Percentiles rank a stretch among this genome's conserved stretches.
phyloP scores from a whole-genome alignment of 1,140 invertebrate genomes.

The Megathymus violae region DNA sequence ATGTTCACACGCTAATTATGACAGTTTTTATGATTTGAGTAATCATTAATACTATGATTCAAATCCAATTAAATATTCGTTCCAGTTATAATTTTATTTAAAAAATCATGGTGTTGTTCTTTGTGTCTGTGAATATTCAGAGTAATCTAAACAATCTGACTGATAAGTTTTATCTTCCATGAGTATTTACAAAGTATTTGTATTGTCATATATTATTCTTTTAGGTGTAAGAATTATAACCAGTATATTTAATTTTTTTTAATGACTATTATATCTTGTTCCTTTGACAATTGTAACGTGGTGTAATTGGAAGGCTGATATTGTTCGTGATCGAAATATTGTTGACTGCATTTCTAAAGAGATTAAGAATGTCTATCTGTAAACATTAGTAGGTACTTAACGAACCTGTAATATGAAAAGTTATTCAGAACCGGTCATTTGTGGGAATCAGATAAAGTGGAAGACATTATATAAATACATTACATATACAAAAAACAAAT shows the following conservation, averaged over 20 bases:
- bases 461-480: too few relatives aligned
- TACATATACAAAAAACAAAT: too few relatives aligned
- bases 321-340: constrained; percentile 14
- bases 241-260: constrained; percentile 28
- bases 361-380: constrained; percentile 7
- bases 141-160: constrained; percentile 35
- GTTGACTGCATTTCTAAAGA: constrained; percentile 17
- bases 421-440: background rate
- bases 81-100: too few relatives aligned
- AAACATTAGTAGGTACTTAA: constrained; percentile 26
- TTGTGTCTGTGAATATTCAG: constrained; percentile 3
- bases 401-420: constrained; percentile 10
- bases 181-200: constrained; percentile 37
- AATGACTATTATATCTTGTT: constrained; percentile 16
- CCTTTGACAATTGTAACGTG: constrained; percentile 5
- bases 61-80: too few relatives aligned
- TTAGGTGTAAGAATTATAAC: constrained; percentile 40
- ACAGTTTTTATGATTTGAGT: background rate
- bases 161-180: constrained; percentile 44
- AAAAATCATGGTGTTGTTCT: too few relatives aligned
- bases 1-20: background rate
- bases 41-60: too few relatives aligned
- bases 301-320: constrained; percentile 25
- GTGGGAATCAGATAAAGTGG: too few relatives aligned
- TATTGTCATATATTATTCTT: constrained; percentile 37